Base-by-base conservation (phyloP, 2,797 vertebrate genomes). In the Rhyacichthys aspro region DNA sequence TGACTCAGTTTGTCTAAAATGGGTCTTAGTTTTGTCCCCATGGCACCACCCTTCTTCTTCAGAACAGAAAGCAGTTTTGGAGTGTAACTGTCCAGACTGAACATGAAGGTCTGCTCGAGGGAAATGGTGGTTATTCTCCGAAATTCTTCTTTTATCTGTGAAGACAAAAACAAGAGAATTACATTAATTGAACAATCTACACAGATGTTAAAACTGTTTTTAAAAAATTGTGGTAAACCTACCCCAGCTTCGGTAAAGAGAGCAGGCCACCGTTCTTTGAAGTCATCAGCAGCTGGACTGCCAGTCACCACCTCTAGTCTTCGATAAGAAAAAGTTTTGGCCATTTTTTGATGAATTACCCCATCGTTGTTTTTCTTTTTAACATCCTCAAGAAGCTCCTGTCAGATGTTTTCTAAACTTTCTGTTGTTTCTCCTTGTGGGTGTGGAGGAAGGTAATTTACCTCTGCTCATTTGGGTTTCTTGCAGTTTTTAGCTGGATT, bases 121-220 rank as follows among this genome's bases (percentile, higher is more conserved):
- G 17, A 9, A 11, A 43, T 9, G 2, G 41, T 55, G 23, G 23
- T 6, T 47, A 5, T 57, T 36, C 33, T 1, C 42, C 18, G 45
- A 6, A 45, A 45, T 16, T 57, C 55, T 6, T 28, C 23, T 44
- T 56, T 56, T 41, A 44, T 44, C 54, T 56, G 16, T 5, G 15
- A 56, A 28, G 23, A 28, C 7, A 28, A 54, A 54, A 56, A 28
- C 28, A 56, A 5, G 23, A 28, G 23, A 28, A 28, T 4, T 28
- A 38, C 11, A 42, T 12, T 9, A 32, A 42, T 18, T 53, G 16
- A 8, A 39, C 11, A 14, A 55, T 8, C 33, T 55, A 43, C 53
- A 43, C n/a, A 33, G n/a, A 43, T n/a, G n/a, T n/a, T n/a, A n/a
- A n/a, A n/a, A n/a, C n/a, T n/a, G n/a, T n/a, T 14, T 41, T 41